Base-by-base conservation (phyloP, 2,797 vertebrate genomes). In the Scarus forsteni region DNA sequence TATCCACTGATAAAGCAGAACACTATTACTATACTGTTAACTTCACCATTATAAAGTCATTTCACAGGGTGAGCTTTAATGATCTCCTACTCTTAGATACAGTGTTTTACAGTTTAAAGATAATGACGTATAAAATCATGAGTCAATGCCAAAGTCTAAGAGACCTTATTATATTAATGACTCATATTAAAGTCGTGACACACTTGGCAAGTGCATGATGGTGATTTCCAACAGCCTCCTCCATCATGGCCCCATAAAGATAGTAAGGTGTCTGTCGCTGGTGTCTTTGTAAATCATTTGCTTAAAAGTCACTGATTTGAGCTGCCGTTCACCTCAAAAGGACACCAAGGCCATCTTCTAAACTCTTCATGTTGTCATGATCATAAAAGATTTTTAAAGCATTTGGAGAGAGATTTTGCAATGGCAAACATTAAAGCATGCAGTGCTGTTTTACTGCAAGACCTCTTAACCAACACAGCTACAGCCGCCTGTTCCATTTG, bases 231-330 rank as follows among this genome's bases (percentile, higher is more conserved):
- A 73, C 67, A 13, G 64, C 27, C 72, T 50, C 19, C 14, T 34
- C 57, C 78, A 3, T 81, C 45, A 69, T 45, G 35, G 43, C 53
- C 69, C 38, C 0, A 1, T 57, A 70, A 69, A 75, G 63, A 69
- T 13, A 71, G 12, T 43, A 55, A 38, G 43, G 39, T 6, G 19
- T 60, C 75, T 70, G 90, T 89, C 74, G 61, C 81, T 85, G 75
- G 77, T 80, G 72, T 53, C 1, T 2, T 7, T 39, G 85, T 92
- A 60, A 91, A 93, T 90, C 63, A 91, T 92, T 92, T 87, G 62
- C 80, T 5, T 10, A 42, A 51, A 19, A 78, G 77, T 85, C 64
- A 53, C 45, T 53, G 61, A 68, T 85, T 75, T 73, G 7, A 80
- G 60, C 68, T 70, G 66, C 51, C 40, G 18, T 72, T 67, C 81